Evolutionary conservation across 2,797 vertebrate genomes (phyloP).

Genomic region (Chelon labrosus): DNA sequence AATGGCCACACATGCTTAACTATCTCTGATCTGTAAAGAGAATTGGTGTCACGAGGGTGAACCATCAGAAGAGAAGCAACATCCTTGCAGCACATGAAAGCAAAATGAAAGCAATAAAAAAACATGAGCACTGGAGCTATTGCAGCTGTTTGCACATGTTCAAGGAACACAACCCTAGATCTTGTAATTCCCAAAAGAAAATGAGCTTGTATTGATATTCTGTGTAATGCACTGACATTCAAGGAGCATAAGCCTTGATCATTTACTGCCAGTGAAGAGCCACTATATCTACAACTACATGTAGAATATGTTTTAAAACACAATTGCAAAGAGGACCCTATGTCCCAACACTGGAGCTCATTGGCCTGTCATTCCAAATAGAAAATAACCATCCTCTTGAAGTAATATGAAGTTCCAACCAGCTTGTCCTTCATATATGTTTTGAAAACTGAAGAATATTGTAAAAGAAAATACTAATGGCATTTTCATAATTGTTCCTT

Average conservation of each 20-base stretch:
- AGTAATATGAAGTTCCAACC: neutral
- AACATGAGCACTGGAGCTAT: slow-evolving; percentile 14
- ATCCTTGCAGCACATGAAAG: slow-evolving; percentile 9
- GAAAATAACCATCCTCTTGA: neutral
- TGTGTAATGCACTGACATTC: slow-evolving; percentile 4
- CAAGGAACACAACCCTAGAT: neutral
- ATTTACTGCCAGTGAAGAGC: neutral
- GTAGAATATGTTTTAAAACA: neutral
- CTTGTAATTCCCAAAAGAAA: neutral
- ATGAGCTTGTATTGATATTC: slow-evolving; percentile 29
- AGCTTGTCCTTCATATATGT: neutral
- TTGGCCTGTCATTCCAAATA: neutral
- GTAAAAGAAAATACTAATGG: neutral
- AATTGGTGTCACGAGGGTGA: slow-evolving; percentile 15
- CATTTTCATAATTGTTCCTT: neutral
- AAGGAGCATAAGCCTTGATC: slow-evolving; percentile 4
- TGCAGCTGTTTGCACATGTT: neutral
- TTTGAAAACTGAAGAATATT: neutral
- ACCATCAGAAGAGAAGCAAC: neutral
- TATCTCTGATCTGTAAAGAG: slow-evolving; percentile 32
- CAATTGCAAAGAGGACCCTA: neutral
- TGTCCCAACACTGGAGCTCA: neutral
- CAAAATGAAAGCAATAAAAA: slow-evolving; percentile 29
- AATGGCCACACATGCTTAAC: slow-evolving; percentile 14
- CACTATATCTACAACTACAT: neutral